Evolutionary conservation across 1,140 invertebrate species (phyloP).

Genomic region (Solen grandis): DNA sequence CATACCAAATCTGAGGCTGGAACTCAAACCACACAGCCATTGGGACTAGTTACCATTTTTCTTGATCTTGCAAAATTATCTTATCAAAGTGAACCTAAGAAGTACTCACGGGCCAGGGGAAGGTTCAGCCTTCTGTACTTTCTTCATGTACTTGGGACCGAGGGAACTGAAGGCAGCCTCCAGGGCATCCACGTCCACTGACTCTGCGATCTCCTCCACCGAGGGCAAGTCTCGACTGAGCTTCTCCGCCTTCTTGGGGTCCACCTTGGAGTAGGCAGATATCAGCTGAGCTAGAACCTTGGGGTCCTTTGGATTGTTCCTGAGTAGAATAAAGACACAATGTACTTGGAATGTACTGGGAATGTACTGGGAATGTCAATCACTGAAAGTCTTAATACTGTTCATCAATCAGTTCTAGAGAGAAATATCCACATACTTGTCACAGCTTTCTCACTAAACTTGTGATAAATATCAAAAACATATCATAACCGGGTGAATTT

Average conservation of each 20-base stretch:
- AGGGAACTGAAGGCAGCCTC: slow-evolving; percentile 93
- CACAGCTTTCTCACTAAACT: no score
- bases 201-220: slow-evolving; percentile 83
- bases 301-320: slow-evolving; percentile 88
- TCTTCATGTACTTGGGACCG: slow-evolving; percentile 90
- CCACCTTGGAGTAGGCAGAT: slow-evolving; percentile 91
- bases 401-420: not conserved
- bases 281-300: slow-evolving; percentile 92
- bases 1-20: no score
- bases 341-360: not conserved
- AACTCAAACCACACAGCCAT: no score
- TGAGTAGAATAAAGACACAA: slow-evolving; percentile 53
- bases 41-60: no score
- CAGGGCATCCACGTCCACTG: slow-evolving; percentile 91
- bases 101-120: slow-evolving; percentile 76
- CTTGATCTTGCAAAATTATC: no score
- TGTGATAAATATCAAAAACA: no score
- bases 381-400: not conserved
- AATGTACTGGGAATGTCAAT: not conserved
- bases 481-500: no score
- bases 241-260: slow-evolving; percentile 87
- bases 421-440: no score
- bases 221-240: slow-evolving; percentile 85
- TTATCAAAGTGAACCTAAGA: no score
- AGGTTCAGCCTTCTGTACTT: slow-evolving; percentile 80